phyloP scores from a whole-genome alignment of 2,113 vertebrate species.

The Sturnus vulgaris region DNA sequence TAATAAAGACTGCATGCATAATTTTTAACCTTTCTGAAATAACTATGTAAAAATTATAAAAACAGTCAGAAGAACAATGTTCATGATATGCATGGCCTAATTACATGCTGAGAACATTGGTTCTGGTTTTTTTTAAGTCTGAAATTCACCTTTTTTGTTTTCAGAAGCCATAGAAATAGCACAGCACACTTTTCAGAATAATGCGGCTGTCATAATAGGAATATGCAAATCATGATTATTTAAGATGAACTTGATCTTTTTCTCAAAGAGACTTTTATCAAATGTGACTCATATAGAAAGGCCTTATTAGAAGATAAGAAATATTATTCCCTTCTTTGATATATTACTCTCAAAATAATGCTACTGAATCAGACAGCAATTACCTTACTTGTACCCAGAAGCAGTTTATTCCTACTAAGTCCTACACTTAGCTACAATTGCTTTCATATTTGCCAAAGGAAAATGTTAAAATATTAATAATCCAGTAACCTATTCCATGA shows the following conservation, averaged over 20 bases:
- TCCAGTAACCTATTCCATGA: conserved; percentile 66
- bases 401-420: conserved; percentile 42
- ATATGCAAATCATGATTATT: conserved; percentile 59
- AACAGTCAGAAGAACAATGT: conserved; percentile 55
- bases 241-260: conserved; percentile 40
- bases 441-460: conserved; percentile 68
- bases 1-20: conserved; percentile 59
- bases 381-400: conserved; percentile 20
- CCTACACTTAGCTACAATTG: conserved; percentile 40
- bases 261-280: conserved; percentile 34
- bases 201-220: conserved; percentile 42
- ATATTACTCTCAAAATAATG: conserved; percentile 59
- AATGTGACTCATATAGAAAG: conserved; percentile 35
- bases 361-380: conserved; percentile 36
- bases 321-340: conserved; percentile 46
- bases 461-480: conserved; percentile 77
- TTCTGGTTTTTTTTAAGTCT: conserved; percentile 40
- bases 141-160: conserved; percentile 59
- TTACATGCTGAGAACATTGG: conserved; percentile 60
- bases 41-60: conserved; percentile 58
- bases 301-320: conserved; percentile 30
- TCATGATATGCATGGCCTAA: conserved; percentile 44
- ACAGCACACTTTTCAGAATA: conserved; percentile 1
- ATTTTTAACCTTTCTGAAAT: conserved; percentile 58
- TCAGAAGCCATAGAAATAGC: conserved; percentile 10